phyloP scores from a whole-genome alignment of 2,113 vertebrate species.

The Australoheros scitulus region DNA sequence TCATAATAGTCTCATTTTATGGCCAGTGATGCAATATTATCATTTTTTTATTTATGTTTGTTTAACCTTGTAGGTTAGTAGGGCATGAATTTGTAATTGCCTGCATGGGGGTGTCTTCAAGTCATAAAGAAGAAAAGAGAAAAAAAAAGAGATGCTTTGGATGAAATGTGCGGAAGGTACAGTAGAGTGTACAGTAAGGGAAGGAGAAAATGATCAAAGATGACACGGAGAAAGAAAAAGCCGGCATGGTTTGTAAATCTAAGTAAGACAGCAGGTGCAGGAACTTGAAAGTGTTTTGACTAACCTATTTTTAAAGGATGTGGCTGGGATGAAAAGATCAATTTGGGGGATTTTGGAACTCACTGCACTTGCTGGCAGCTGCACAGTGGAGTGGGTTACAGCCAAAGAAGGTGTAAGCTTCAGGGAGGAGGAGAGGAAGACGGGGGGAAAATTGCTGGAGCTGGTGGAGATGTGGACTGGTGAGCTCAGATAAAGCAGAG shows the following conservation, averaged over 20 bases:
- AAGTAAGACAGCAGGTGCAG: slow-evolving; percentile 22
- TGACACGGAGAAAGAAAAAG: not conserved
- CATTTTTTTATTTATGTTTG: slow-evolving; percentile 54
- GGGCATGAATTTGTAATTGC: slow-evolving; percentile 16
- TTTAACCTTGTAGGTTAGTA: slow-evolving; percentile 38
- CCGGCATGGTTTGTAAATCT: not conserved
- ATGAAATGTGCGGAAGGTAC: not conserved
- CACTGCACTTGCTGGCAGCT: slow-evolving; percentile 57
- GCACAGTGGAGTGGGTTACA: slow-evolving; percentile 53
- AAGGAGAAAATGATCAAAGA: not conserved
- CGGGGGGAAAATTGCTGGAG: slow-evolving; percentile 30
- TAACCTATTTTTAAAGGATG: slow-evolving; percentile 48
- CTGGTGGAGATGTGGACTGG: slow-evolving; percentile 64
- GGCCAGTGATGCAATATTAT: slow-evolving; percentile 14
- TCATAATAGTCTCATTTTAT: slow-evolving; percentile 60
- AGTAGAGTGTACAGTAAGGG: not conserved
- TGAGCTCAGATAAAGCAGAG: slow-evolving; percentile 65
- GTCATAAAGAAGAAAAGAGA: not conserved
- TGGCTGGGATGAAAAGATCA: slow-evolving; percentile 58
- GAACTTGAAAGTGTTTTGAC: slow-evolving; percentile 41
- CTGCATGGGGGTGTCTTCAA: not conserved
- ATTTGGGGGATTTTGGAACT: slow-evolving; percentile 60
- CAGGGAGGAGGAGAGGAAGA: slow-evolving; percentile 13
- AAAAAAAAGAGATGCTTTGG: not conserved
- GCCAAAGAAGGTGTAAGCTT: slow-evolving; percentile 64